These are phyloP conservation scores for Acanthopleura granulata DNA, from an alignment of 2,888 invertebrate genomes.

Conservation along the genomic window DNA sequence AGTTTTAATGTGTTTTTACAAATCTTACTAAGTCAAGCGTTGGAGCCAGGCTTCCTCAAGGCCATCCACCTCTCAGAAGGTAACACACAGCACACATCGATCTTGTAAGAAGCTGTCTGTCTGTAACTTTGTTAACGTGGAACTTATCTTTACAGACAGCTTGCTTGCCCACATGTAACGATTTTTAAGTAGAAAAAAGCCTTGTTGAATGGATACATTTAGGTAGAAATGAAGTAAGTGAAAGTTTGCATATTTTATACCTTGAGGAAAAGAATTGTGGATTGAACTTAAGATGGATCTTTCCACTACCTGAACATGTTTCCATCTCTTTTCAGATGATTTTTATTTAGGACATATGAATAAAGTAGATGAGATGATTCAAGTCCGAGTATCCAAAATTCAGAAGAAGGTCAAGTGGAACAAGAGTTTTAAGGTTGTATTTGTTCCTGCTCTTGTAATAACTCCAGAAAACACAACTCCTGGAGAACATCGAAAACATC, in stretches of 20 bases:
- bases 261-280: not conserved
- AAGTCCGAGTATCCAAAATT: constrained; percentile 45
- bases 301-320: not conserved
- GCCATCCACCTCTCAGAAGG: constrained; percentile 54
- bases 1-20: constrained; percentile 65
- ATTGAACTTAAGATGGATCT: not conserved
- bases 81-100: constrained; percentile 24
- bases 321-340: constrained; percentile 37
- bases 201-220: too few relatives aligned
- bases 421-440: constrained; percentile 48
- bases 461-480: too few relatives aligned
- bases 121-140: too few relatives aligned
- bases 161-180: too few relatives aligned
- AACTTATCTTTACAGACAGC: too few relatives aligned
- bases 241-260: too few relatives aligned
- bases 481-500: too few relatives aligned
- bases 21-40: constrained; percentile 63
- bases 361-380: constrained; percentile 51
- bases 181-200: too few relatives aligned
- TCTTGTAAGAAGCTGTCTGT: too few relatives aligned
- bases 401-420: constrained; percentile 52
- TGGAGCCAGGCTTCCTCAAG: constrained; percentile 63
- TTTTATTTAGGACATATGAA: constrained; percentile 56
- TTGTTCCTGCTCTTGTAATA: not conserved
- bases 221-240: too few relatives aligned